Conservation (phyloP, 2,888 invertebrate species). For the Carabus problematicus region DNA sequence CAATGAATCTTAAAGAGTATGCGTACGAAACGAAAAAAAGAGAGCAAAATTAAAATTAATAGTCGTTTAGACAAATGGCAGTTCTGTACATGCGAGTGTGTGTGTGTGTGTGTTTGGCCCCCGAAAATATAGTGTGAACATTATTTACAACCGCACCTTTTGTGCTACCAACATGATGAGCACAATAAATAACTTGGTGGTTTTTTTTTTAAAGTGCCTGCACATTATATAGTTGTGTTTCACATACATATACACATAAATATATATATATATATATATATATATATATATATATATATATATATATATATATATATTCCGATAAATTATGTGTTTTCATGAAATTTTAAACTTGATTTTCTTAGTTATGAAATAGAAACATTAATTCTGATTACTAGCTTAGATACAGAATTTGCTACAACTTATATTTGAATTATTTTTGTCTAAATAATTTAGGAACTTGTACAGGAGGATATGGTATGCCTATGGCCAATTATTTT, state of each 20-base stretch:
- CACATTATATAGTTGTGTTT: slow-evolving; percentile 41
- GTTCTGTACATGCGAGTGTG: slow-evolving; percentile 53
- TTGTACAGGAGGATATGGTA: no score
- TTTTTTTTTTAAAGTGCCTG: slow-evolving; percentile 50
- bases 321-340: no score
- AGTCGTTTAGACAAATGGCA: slow-evolving; percentile 57
- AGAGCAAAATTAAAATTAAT: slow-evolving; percentile 58
- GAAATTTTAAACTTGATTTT: no score
- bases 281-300: no score
- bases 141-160: slow-evolving; percentile 59
- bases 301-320: no score
- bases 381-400: no score
- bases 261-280: no score
- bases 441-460: no score
- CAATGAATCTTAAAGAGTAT: slow-evolving; percentile 44
- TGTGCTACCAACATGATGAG: slow-evolving; percentile 57
- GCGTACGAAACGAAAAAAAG: slow-evolving; percentile 48
- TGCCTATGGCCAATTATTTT: no score
- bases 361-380: no score
- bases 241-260: neutral
- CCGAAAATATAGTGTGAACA: slow-evolving; percentile 58
- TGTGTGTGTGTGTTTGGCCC: slow-evolving; percentile 30
- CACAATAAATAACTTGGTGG: slow-evolving; percentile 57
- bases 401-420: no score
- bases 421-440: no score